Evolutionary conservation across 2,113 vertebrate genomes (phyloP).

Genomic region (Sturnira hondurensis): DNA sequence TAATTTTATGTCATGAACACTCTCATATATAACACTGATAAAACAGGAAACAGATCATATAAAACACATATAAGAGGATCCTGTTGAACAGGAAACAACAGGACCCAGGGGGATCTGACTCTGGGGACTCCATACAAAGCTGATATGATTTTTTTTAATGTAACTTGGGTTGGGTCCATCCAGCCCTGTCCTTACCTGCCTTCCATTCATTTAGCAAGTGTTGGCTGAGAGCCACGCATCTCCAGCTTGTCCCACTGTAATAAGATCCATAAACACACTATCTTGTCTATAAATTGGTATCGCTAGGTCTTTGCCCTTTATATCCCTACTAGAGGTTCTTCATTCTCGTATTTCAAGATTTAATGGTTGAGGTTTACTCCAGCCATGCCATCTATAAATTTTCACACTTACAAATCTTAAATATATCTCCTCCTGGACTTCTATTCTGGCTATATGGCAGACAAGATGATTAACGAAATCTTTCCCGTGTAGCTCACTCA

Average conservation of each 20-base stretch:
- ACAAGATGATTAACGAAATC: background rate
- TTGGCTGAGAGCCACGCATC: background rate
- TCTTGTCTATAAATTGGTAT: background rate
- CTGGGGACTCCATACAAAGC: background rate
- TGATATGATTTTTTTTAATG: background rate
- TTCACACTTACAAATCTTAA: background rate
- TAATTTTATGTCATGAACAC: background rate
- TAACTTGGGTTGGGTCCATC: background rate
- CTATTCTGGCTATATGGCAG: background rate
- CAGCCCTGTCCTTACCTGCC: background rate
- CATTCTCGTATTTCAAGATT: background rate
- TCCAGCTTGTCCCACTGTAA: background rate
- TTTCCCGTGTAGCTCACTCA: background rate
- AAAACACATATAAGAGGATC: background rate
- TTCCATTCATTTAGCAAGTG: background rate
- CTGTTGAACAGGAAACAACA: background rate
- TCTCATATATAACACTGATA: background rate
- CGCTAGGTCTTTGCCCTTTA: background rate
- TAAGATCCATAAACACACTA: background rate
- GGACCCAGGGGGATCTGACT: background rate
- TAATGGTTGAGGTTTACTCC: background rate
- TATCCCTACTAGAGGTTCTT: background rate
- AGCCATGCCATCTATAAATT: background rate
- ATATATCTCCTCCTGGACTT: background rate
- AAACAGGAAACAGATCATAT: background rate